A percentile compares a stretch with the other conserved stretches of the same genome.
Conservation (phyloP, 2,888 invertebrate genomes). For the Pycnomerus fuliginosus region DNA sequence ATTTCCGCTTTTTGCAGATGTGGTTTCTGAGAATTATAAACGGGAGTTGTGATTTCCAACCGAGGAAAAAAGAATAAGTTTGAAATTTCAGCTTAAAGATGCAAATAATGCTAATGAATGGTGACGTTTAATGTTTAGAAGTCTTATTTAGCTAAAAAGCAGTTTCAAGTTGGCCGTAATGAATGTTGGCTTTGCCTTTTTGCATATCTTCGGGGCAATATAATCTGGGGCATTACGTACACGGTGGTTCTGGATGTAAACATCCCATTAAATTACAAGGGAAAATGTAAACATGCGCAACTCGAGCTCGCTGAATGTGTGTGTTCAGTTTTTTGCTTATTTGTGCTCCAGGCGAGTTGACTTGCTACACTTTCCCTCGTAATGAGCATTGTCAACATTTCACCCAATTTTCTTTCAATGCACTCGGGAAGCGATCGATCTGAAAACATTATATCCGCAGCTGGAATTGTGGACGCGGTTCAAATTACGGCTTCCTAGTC, state of each 20-base stretch:
- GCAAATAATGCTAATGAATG: constrained; percentile 15
- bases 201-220: constrained; percentile 13
- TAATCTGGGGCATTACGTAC: constrained; percentile 16
- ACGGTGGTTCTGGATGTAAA: constrained; percentile 18
- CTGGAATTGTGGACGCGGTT: too few species aligned
- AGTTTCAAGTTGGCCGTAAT: constrained; percentile 1
- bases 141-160: not conserved
- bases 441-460: too few species aligned
- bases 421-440: too few species aligned
- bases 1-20: too few species aligned
- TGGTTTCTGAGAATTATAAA: too few species aligned
- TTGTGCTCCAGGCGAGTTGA: constrained; percentile 6
- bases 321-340: constrained; percentile 17
- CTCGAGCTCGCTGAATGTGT: constrained; percentile 9
- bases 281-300: constrained; percentile 18
- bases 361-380: too few species aligned
- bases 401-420: too few species aligned
- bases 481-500: too few species aligned
- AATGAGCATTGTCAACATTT: too few species aligned
- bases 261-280: constrained; percentile 17
- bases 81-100: not conserved
- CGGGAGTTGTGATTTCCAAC: too few species aligned
- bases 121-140: constrained; percentile 3
- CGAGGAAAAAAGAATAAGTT: not conserved
- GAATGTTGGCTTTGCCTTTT: constrained; percentile 3